Base-by-base conservation (phyloP, 1,140 invertebrate species). In the Zaprionus taronus region DNA sequence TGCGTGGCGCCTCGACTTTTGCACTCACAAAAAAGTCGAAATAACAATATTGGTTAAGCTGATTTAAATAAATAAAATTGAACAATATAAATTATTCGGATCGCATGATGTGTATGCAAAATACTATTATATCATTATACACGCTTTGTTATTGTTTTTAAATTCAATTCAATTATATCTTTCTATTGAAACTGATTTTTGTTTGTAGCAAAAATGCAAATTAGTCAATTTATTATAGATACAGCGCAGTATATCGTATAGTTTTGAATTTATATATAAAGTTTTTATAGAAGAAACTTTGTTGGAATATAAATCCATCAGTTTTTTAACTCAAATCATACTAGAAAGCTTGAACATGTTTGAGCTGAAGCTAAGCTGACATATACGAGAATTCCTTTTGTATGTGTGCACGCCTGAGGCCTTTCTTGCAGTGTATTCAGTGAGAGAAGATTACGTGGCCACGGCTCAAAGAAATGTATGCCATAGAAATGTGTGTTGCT, bases 401-500 rank as follows among this genome's bases (percentile, higher is more conserved):
- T 51, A 51, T 51, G 1, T 22, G 20, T 2, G 47, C 47, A 12
- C 9, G 47, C 47, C 20, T 51, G 5, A 24, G 20, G 47, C 20
- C 0, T 24, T 51, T 51, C 17, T 51, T 24, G 9, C 20, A 51
- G 47, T 51, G 47, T 24, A 51, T 51, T 11, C 47, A 69, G 67
- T 2, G n/a, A 56, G 71, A 64, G 58, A 62, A 72, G 84, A 89
- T 89, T 83, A 89, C 76, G 77, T 72, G 77, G 77, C 77, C 79
- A 74, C 77, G 77, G 74, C 53, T 53, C 51, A 60, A 47, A 70
- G n/a, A 86, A 84, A 87, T 80, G 64, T 57, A 79, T 80, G 80
- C 80, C 83, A 82, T 65, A 74, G 77, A 87, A 83, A 80, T 80
- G 81, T 72, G 69, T 55, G 47, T 73, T 67, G 67, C 77, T 89